Conservation (phyloP, 1,140 invertebrate genomes). For the Parapsyche elsis region DNA sequence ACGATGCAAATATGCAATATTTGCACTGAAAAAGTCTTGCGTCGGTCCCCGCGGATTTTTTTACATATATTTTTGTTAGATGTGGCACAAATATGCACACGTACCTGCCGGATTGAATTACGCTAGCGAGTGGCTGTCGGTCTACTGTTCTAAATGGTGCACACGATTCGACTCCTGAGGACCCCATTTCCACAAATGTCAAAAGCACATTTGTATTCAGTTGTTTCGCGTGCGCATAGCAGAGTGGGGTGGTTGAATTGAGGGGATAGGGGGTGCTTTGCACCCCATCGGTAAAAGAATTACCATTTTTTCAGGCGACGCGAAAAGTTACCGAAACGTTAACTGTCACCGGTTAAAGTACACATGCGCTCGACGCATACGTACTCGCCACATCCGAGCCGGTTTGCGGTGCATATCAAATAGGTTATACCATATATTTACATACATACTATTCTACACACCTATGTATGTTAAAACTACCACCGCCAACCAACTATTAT, state of each 20-base stretch:
- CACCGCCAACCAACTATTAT: no score
- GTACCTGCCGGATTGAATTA: not conserved
- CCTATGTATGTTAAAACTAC: no score
- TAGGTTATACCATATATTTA: not conserved
- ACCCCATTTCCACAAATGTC: slow-evolving; percentile 47
- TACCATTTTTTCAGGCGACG: slow-evolving; percentile 53
- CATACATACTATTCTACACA: no score
- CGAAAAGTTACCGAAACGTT: slow-evolving; percentile 39
- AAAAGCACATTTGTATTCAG: slow-evolving; percentile 55
- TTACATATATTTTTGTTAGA: no score
- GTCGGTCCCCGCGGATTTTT: no score
- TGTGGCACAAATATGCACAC: no score
- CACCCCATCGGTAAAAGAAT: slow-evolving; percentile 50
- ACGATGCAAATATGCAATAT: no score
- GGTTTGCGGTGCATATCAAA: slow-evolving; percentile 40
- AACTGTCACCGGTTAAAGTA: slow-evolving; percentile 39
- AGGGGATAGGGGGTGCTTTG: not conserved
- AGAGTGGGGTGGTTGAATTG: not conserved
- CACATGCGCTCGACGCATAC: slow-evolving; percentile 14
- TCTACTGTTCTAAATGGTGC: not conserved
- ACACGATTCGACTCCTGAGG: slow-evolving; percentile 11
- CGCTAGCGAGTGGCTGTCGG: not conserved
- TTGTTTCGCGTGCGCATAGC: not conserved
- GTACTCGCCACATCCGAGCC: not conserved
- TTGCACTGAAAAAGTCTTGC: no score